Percentiles rank a stretch among this genome's conserved stretches.
Conservation (phyloP, 2,888 invertebrate genomes). For the Elaeidobius kamerunicus region DNA sequence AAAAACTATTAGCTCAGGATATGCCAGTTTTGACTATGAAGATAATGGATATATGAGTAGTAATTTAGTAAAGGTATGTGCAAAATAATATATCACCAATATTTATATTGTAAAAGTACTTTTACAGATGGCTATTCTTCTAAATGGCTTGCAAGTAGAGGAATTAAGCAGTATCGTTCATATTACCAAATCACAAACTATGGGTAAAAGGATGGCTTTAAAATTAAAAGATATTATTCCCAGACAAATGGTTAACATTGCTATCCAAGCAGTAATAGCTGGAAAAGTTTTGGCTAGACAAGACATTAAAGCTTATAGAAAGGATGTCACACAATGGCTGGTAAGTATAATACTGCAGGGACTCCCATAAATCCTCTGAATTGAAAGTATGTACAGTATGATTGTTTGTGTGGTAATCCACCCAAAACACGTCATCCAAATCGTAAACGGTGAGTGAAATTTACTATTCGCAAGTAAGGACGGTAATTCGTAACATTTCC, state of each 20-base stretch:
- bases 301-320: conserved; percentile 80
- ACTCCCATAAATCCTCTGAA: neutral
- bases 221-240: conserved; percentile 84
- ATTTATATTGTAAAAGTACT: neutral
- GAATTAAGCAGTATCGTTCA: conserved; percentile 85
- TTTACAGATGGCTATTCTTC: conserved; percentile 65
- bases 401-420: too few relatives aligned
- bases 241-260: conserved; percentile 82
- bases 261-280: conserved; percentile 80
- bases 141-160: conserved; percentile 80
- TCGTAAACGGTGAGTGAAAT: too few relatives aligned
- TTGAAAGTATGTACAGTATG: neutral
- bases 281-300: conserved; percentile 81
- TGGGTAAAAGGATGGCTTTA: conserved; percentile 66
- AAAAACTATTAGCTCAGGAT: conserved; percentile 89
- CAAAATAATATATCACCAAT: conserved; percentile 17
- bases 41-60: conserved; percentile 79
- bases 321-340: conserved; percentile 92
- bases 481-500: too few relatives aligned
- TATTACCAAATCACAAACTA: conserved; percentile 59
- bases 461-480: too few relatives aligned
- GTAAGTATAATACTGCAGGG: too few relatives aligned
- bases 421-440: too few relatives aligned
- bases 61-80: conserved; percentile 69
- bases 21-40: conserved; percentile 94